Percentiles rank a stretch among this genome's conserved stretches.
These are phyloP conservation scores for Diachasma alloeum DNA, from an alignment of 1,140 invertebrate species.

Conservation along the genomic window DNA sequence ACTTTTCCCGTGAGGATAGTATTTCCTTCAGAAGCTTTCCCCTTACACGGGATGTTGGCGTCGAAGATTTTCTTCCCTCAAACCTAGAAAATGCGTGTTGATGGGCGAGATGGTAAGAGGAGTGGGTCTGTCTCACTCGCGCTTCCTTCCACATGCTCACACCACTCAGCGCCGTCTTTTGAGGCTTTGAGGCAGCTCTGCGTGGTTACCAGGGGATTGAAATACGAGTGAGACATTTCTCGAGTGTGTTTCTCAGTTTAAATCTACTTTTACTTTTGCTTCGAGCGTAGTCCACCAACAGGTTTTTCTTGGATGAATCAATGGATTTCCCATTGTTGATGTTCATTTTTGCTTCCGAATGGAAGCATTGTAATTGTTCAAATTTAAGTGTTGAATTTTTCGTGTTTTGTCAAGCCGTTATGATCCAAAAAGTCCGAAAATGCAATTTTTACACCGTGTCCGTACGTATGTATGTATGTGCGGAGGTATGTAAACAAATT, in stretches of 20 bases:
- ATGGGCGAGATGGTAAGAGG: neutral
- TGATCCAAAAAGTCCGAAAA: too few relatives aligned
- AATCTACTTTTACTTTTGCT: neutral
- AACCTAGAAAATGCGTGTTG: neutral
- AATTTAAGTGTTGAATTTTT: too few relatives aligned
- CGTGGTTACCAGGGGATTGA: neutral
- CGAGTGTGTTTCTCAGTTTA: neutral
- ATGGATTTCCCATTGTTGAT: neutral
- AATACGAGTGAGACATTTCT: neutral
- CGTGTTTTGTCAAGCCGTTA: too few relatives aligned
- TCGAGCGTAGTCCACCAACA: neutral
- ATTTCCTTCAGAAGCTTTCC: conserved; percentile 8
- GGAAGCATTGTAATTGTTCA: too few relatives aligned
- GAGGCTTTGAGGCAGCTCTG: neutral
- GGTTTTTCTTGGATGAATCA: neutral
- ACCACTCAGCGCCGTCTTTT: neutral
- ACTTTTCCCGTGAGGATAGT: neutral
- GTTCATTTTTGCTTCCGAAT: too few relatives aligned
- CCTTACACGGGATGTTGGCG: neutral
- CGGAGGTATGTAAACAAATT: too few relatives aligned
- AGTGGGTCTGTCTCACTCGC: neutral
- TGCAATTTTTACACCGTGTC: too few relatives aligned
- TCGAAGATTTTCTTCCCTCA: neutral
- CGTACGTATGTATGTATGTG: too few relatives aligned
- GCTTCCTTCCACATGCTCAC: neutral